Percentiles rank a stretch among this genome's conserved stretches.
phyloP scores from a whole-genome alignment of 2,888 invertebrate species.

The Tenodera sinensis region DNA sequence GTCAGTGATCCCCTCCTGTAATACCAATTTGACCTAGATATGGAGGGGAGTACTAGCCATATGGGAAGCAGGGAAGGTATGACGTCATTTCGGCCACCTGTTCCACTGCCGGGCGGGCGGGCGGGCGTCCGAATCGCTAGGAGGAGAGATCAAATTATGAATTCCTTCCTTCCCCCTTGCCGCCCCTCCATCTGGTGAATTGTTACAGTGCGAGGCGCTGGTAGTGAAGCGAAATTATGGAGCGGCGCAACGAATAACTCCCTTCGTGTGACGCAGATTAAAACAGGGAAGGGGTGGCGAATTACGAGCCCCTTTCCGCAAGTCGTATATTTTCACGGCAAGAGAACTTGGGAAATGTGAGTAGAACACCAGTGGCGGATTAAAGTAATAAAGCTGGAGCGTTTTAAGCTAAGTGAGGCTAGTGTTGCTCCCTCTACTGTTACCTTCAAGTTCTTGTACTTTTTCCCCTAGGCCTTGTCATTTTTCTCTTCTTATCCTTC shows the following conservation, averaged over 20 bases:
- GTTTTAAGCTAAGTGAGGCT: not conserved
- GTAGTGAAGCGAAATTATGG: not conserved
- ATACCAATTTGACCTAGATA: not conserved
- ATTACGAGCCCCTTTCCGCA: conserved; percentile 20
- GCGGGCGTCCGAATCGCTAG: not conserved
- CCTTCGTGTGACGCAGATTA: conserved; percentile 23
- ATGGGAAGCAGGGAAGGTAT: not conserved
- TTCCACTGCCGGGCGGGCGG: not conserved
- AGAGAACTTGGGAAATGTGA: not conserved
- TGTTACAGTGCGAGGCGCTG: not conserved
- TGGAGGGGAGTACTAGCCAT: not conserved
- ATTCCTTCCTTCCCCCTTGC: not conserved
- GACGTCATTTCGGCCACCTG: not conserved
- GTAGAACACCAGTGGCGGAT: not conserved
- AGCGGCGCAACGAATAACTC: not conserved
- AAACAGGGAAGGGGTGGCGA: conserved; percentile 18
- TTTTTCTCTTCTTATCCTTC: not conserved
- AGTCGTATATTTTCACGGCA: conserved; percentile 14
- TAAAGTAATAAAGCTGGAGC: not conserved
- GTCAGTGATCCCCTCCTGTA: not conserved
- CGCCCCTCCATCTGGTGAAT: not conserved
- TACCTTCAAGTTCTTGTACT: not conserved
- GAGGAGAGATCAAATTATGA: not conserved
- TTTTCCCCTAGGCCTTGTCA: not conserved
- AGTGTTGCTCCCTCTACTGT: not conserved